Base-by-base conservation (phyloP, 2,797 vertebrate species). In the Gymnothorax reevesii region DNA sequence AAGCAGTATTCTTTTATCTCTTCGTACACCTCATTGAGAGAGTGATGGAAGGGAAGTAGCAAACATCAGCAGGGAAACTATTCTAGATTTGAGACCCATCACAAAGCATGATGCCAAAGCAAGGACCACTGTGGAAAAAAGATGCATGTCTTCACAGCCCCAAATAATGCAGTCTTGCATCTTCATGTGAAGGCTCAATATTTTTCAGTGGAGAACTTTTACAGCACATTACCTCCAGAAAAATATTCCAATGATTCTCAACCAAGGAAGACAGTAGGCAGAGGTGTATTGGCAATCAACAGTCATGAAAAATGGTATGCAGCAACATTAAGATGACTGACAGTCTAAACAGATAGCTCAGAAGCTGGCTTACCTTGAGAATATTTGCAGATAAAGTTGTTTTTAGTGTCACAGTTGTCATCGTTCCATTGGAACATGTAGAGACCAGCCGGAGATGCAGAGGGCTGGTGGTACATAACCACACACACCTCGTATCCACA, bases 301-400 rank as follows among this genome's bases (percentile, higher is more conserved):
- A 42, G 33, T 42, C 33, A 42, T 1, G 33, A 42, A 42, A 42
- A 42, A 42, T 42, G 33, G 33, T 42, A 42, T 42, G 2, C 33
- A 42, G 33, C 1, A 42, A 42, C 33, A 42, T 42, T 42, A 42
- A 42, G 33, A 2, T 42, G 33, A 42, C 33, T 42, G 33, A 42
- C 33, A 42, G 33, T 2, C 33, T 42, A 42, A 42, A 42, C 33
- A 42, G 33, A 42, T 42, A 69, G 64, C 64, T 69, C 64, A 69
- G 55, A 15, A 25, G 77, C 49, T 80, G 33, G 60, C 55, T 96
- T 91, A 99, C 99, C 97, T 86, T 96, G 92, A 8, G 96, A 86
- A 57, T 99, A 99, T 93, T 99, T 99, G 97, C 99, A 99, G 92
- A 99, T 96, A 92, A 98, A 99, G 94, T 99, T 99, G 92, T 99